A percentile compares a stretch with the other conserved stretches of the same genome.
phyloP scores from a whole-genome alignment of 2,797 vertebrate species.

The Phrynocephalus vlangalii region DNA sequence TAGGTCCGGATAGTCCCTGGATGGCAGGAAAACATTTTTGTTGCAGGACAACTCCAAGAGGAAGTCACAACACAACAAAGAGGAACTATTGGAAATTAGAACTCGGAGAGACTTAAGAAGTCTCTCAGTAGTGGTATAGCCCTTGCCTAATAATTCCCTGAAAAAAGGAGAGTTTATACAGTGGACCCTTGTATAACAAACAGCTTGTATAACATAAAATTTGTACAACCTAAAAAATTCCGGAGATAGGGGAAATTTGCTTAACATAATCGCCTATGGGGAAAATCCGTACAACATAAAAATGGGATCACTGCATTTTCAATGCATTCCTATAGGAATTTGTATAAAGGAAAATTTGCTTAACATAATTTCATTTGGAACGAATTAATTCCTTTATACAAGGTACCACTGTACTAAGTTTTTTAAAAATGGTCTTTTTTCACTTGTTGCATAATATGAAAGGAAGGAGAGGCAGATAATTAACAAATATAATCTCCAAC shows the following conservation, averaged over 20 bases:
- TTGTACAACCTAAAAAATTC: no score
- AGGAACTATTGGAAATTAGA: conserved; percentile 20
- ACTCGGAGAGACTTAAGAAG: conserved; percentile 42
- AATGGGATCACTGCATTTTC: no score
- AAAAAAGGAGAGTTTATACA: not conserved
- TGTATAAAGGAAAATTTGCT: no score
- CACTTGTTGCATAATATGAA: not conserved
- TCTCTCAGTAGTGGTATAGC: conserved; percentile 14
- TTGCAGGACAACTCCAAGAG: conserved; percentile 57
- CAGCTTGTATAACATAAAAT: no score
- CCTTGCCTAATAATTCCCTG: conserved; percentile 22
- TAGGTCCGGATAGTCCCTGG: not conserved
- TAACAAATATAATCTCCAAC: not conserved
- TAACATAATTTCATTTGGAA: no score
- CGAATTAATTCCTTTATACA: no score
- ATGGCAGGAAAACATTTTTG: conserved; percentile 39
- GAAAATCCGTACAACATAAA: no score
- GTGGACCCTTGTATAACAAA: no score
- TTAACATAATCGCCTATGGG: no score
- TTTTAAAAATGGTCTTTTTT: conserved; percentile 27
- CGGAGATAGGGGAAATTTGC: no score
- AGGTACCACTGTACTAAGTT: no score
- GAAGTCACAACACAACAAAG: conserved; percentile 52
- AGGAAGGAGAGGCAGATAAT: not conserved
- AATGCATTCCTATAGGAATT: no score